Evolutionary conservation across 1,140 invertebrate species (phyloP).

Genomic region (Goniozus legneri): DNA sequence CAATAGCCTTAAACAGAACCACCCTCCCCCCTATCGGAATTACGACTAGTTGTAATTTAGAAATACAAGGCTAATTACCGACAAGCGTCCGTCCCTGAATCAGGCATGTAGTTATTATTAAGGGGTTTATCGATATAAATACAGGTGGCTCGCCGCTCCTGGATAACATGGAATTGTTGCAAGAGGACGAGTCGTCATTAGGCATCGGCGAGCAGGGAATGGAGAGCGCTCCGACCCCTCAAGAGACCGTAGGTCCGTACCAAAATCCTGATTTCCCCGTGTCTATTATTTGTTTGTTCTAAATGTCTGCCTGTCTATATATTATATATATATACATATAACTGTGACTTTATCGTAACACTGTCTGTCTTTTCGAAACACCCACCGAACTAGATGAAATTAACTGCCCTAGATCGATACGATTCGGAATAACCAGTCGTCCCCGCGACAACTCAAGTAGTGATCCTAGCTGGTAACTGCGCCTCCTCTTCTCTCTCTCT

Average conservation of each 20-base stretch:
- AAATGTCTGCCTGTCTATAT: constrained; percentile 34
- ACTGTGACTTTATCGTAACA: constrained; percentile 25
- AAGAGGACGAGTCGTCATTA: constrained; percentile 53
- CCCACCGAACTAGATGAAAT: too few species aligned
- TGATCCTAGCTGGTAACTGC: constrained; percentile 16
- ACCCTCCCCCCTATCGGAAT: too few species aligned
- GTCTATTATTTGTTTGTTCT: constrained; percentile 18
- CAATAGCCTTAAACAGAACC: too few species aligned
- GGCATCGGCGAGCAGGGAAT: constrained; percentile 49
- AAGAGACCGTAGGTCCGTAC: constrained; percentile 53
- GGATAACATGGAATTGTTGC: constrained; percentile 55
- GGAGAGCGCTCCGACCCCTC: constrained; percentile 48
- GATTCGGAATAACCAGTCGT: too few species aligned
- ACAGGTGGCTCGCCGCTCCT: constrained; percentile 53
- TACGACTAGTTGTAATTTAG: too few species aligned
- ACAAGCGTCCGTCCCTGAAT: too few species aligned
- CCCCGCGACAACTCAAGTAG: too few species aligned
- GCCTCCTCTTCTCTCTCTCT: constrained; percentile 2
- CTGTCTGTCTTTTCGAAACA: too few species aligned
- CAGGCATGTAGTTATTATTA: constrained; percentile 23
- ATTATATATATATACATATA: constrained; percentile 11
- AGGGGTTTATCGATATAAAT: constrained; percentile 47
- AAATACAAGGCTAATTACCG: too few species aligned
- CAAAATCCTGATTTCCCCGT: constrained; percentile 35
- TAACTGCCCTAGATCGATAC: too few species aligned